These are phyloP conservation scores for Mormyrus iriodes DNA, from an alignment of 2,113 vertebrate species.

Conservation along the genomic window DNA sequence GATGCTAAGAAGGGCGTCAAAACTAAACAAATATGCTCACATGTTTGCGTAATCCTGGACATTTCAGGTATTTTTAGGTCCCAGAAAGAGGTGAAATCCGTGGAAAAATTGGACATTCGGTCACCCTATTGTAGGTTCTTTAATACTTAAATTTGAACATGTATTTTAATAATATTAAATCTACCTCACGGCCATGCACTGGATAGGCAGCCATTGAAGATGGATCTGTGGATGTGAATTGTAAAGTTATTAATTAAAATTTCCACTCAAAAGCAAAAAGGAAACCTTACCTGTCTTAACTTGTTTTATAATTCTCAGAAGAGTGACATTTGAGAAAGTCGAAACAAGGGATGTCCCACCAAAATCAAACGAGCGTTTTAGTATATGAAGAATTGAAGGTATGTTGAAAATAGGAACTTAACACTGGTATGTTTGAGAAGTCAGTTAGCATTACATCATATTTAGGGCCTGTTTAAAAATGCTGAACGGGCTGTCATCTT, in stretches of 20 bases:
- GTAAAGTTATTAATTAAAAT: background rate
- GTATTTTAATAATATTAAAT: too few relatives aligned
- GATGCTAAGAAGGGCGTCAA: background rate
- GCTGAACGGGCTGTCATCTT: too few relatives aligned
- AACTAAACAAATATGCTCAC: background rate
- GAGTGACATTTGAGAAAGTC: background rate
- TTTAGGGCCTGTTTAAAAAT: too few relatives aligned
- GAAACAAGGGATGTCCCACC: background rate
- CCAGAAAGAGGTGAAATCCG: too few relatives aligned
- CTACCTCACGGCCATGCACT: too few relatives aligned
- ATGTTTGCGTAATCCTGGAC: background rate
- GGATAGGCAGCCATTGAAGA: background rate
- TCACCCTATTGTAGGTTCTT: background rate
- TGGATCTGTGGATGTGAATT: background rate
- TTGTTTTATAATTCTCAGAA: background rate
- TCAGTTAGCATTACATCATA: too few relatives aligned
- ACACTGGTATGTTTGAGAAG: too few relatives aligned
- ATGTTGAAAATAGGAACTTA: too few relatives aligned
- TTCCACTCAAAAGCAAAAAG: background rate
- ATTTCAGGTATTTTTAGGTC: background rate
- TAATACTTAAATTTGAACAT: background rate
- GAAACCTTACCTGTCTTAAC: background rate
- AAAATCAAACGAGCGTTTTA: background rate
- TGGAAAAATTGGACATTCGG: too few relatives aligned
- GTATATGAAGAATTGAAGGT: too few relatives aligned